phyloP scores from a whole-genome alignment of 2,797 vertebrate species.

The Gallirallus australis region DNA sequence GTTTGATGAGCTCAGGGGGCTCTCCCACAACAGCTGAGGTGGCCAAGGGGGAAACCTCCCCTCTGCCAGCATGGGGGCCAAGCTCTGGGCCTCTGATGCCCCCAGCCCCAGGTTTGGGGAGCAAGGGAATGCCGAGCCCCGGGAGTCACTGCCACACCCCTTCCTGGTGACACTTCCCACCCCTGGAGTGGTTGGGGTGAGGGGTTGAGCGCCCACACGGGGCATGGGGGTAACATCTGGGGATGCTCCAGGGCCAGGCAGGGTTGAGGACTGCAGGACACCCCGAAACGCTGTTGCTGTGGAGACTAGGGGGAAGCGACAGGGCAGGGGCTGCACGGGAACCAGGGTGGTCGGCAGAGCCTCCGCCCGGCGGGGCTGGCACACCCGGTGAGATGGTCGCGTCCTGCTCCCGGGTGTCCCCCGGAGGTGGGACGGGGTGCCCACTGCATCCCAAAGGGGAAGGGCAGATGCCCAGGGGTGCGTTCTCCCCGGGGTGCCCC shows the following conservation, averaged over 20 bases:
- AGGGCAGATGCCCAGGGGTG: background rate
- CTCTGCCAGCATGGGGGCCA: accelerated
- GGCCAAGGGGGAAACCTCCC: background rate
- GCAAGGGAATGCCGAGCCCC: background rate
- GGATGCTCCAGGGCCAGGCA: background rate
- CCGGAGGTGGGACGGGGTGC: background rate
- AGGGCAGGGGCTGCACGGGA: background rate
- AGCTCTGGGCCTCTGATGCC: background rate
- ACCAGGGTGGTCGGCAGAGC: accelerated
- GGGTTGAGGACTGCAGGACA: background rate
- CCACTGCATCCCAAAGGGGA: background rate
- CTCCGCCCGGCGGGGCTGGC: background rate
- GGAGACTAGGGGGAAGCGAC: background rate
- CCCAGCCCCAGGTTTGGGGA: background rate
- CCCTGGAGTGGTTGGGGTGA: accelerated
- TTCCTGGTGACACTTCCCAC: background rate
- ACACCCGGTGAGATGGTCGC: background rate
- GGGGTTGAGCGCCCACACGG: background rate
- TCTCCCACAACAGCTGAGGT: accelerated
- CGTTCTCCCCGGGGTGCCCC: background rate
- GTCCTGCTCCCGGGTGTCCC: background rate
- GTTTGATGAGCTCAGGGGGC: background rate
- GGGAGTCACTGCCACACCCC: accelerated
- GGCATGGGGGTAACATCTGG: background rate
- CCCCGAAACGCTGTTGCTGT: background rate